phyloP scores from a whole-genome alignment of 2,797 vertebrate genomes.

The Muscicapa striata region DNA sequence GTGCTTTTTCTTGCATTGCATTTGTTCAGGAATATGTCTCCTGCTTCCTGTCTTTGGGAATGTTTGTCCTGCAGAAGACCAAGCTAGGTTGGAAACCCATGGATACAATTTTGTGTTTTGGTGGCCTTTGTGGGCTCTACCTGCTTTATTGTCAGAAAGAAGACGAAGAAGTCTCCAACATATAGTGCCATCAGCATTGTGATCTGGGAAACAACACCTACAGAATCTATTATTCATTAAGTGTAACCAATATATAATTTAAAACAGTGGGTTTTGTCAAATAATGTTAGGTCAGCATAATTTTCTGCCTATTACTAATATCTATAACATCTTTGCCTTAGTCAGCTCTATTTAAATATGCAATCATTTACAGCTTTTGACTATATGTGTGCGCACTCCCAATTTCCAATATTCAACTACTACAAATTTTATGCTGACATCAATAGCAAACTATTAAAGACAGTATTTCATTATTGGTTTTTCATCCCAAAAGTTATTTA shows the following conservation, averaged over 20 bases:
- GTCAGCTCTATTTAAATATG: constrained; percentile 99
- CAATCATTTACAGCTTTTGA: constrained; percentile 99
- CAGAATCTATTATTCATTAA: constrained; percentile 99
- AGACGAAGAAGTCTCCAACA: constrained; percentile 77
- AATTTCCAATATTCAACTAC: constrained; percentile 99
- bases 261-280: constrained; percentile 96
- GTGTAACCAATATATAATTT: constrained; percentile 99
- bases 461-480: constrained; percentile 99
- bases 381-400: constrained; percentile 93
- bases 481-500: constrained; percentile 99
- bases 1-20: not conserved
- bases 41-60: not conserved
- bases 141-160: constrained; percentile 81
- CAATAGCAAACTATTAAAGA: constrained; percentile 99
- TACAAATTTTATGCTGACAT: constrained; percentile 99
- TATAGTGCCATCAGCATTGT: constrained; percentile 88
- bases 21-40: not conserved
- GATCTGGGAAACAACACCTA: constrained; percentile 91
- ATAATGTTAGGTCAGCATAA: constrained; percentile 99
- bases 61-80: not conserved
- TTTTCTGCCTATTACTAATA: constrained; percentile 99
- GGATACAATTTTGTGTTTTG: not conserved
- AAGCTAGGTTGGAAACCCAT: not conserved
- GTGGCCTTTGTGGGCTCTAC: constrained; percentile 49
- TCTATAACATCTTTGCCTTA: constrained; percentile 99